phyloP scores from a whole-genome alignment of 2,113 vertebrate species.

The Aix galericulata region DNA sequence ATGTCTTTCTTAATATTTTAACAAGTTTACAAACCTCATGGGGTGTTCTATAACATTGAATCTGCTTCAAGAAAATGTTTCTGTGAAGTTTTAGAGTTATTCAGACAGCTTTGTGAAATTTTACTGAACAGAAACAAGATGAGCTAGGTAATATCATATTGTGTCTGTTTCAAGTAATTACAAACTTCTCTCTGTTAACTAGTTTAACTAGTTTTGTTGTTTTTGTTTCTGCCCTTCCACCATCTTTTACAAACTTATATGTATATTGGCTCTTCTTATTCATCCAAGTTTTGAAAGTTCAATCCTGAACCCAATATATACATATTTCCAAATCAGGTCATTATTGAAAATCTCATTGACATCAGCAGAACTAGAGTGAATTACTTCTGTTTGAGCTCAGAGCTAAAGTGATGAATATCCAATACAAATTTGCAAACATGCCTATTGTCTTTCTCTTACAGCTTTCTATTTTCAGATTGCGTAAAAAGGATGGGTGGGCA shows the following conservation, averaged over 20 bases:
- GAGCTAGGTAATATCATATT: neutral
- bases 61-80: neutral
- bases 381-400: neutral
- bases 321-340: neutral
- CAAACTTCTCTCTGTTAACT: neutral
- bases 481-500: neutral
- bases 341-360: neutral
- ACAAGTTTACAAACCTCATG: conserved; percentile 60
- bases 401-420: neutral
- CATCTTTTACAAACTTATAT: neutral
- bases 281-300: neutral
- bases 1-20: conserved; percentile 72
- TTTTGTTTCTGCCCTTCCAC: neutral
- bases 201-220: too few relatives aligned
- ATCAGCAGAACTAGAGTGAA: neutral
- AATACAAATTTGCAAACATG: neutral
- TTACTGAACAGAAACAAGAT: neutral
- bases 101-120: conserved; percentile 5
- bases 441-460: neutral
- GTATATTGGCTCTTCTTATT: neutral
- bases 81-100: neutral
- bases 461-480: neutral
- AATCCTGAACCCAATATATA: neutral
- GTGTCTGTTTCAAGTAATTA: neutral
- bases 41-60: conserved; percentile 2